Evolutionary conservation across 2,113 vertebrate species (phyloP).

Genomic region (Falcunculus frontatus): DNA sequence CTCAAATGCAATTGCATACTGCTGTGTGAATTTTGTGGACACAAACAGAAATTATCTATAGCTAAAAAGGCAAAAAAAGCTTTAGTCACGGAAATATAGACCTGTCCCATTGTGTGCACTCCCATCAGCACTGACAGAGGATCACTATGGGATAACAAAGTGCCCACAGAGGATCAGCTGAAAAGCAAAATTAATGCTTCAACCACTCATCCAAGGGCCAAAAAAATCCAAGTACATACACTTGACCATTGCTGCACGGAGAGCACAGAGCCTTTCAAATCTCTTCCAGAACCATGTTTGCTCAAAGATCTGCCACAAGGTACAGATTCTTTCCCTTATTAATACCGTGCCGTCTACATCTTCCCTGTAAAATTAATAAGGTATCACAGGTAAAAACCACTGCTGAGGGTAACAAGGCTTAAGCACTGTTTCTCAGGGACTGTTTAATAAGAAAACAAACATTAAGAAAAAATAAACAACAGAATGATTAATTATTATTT

Average conservation of each 20-base stretch:
- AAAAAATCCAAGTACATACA: neutral
- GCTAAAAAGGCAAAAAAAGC: neutral
- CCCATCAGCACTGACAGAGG: neutral
- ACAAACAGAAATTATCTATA: neutral
- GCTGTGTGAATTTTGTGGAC: neutral
- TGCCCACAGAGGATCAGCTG: neutral
- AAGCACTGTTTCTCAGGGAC: neutral
- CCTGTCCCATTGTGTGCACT: neutral
- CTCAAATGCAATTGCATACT: neutral
- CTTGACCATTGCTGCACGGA: neutral
- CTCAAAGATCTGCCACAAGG: neutral
- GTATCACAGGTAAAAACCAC: neutral
- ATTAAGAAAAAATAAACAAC: neutral
- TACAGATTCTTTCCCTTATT: neutral
- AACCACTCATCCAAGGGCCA: neutral
- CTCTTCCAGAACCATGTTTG: neutral
- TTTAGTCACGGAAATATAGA: neutral
- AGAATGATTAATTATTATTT: neutral
- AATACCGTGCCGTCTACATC: neutral
- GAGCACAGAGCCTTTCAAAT: neutral
- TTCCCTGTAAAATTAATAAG: neutral
- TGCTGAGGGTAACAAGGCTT: neutral
- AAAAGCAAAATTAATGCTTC: neutral
- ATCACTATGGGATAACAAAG: neutral
- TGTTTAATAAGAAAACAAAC: neutral